Conservation (phyloP, 2,113 vertebrate species). For the Lophotis ruficrista region DNA sequence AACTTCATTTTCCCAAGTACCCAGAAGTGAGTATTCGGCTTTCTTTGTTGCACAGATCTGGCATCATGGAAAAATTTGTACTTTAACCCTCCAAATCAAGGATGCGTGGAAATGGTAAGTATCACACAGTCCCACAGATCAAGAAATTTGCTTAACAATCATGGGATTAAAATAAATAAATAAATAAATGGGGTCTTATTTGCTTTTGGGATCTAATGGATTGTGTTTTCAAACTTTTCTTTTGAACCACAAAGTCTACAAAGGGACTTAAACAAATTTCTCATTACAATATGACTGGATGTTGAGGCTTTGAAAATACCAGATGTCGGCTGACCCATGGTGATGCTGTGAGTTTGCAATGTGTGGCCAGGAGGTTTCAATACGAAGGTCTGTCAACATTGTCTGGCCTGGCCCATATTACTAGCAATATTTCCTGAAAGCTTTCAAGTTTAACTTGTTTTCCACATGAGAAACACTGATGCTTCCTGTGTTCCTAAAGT, state of each 20-base stretch:
- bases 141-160: background rate
- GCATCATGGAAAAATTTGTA: background rate
- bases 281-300: background rate
- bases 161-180: background rate
- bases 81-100: background rate
- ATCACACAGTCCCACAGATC: background rate
- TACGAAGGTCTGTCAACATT: background rate
- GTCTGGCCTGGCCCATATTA: background rate
- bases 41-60: background rate
- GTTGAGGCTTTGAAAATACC: background rate
- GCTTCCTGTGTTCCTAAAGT: slow-evolving; percentile 14
- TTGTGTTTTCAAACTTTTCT: background rate
- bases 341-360: background rate
- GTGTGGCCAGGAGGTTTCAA: background rate
- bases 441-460: slow-evolving; percentile 26
- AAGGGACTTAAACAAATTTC: background rate
- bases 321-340: background rate
- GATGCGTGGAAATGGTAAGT: background rate
- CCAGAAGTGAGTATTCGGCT: background rate
- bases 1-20: background rate
- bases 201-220: background rate
- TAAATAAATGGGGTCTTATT: background rate
- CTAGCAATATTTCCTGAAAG: background rate
- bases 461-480: background rate
- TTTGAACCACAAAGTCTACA: background rate